These are phyloP conservation scores for Guaruba guarouba DNA, from an alignment of 2,113 vertebrate genomes.

Conservation along the genomic window DNA sequence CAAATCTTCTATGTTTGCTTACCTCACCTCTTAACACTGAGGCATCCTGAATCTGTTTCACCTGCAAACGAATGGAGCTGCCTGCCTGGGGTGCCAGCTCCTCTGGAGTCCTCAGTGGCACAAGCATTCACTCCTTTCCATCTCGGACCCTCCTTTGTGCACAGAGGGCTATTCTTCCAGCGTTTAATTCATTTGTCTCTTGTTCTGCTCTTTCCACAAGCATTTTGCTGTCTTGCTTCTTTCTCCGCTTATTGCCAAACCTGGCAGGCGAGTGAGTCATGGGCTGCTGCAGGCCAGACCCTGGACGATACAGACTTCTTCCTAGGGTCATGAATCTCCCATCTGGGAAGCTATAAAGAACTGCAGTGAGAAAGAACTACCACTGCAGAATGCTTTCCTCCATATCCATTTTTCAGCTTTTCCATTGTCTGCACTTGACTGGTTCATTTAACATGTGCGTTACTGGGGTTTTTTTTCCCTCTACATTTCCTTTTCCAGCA, in stretches of 20 bases:
- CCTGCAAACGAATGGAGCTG: background rate
- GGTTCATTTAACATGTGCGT: conserved; percentile 50
- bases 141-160: background rate
- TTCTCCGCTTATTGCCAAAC: background rate
- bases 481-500: background rate
- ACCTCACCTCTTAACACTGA: background rate
- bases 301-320: background rate
- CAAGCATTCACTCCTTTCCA: accelerated
- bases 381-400: conserved; percentile 11
- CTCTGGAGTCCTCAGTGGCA: background rate
- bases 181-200: background rate
- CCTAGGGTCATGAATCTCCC: conserved; percentile 47
- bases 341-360: conserved; percentile 20
- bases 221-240: background rate
- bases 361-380: conserved; percentile 27
- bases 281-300: conserved; percentile 25
- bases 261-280: background rate
- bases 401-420: conserved; percentile 44
- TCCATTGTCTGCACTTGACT: conserved; percentile 60
- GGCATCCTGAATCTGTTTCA: background rate
- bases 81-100: background rate
- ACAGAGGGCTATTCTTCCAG: background rate
- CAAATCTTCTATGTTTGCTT: background rate
- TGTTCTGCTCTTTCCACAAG: background rate
- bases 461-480: background rate